Evolutionary conservation across 2,797 vertebrate genomes (phyloP), one percentile per base, ranked within the genome.

Genomic region (Champsocephalus esox): DNA sequence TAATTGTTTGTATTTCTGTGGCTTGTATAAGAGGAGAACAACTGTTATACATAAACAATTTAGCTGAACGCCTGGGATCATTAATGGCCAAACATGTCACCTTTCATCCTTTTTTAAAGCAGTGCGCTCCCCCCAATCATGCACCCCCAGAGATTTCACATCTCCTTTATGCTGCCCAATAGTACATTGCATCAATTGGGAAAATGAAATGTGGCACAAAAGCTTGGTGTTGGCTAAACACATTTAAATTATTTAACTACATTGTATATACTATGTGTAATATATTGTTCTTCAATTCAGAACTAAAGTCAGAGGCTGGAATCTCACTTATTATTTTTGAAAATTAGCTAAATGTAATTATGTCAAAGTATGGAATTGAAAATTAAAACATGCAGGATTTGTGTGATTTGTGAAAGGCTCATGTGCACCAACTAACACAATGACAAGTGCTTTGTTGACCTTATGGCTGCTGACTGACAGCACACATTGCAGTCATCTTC

Each of bases 401-500:
- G 43, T 59, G 43, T 44, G 48, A 58, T 62, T 17, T 57, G 41
- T 49, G 51, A 57, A 51, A 74, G 12, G 19, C 43, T 24, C 28
- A 13, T 9, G 51, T 58, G 57, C 38, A 61, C 14, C 50, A 62
- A 43, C 51, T 46, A 49, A 69, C 38, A n/a, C 65, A 24, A n/a
- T 58, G 54, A 73, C 34, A 58, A 74, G 48, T 38, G 43, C 10
- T 55, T 65, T 79, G 66, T 55, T 56, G 49, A 63, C 43, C 43
- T 55, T 0, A 4, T 64, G 65, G 43, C 28, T 12, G 16, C 45
- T 57, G 45, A 24, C 46, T 54, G 48, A 48, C 38, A 34, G 17
- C 38, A 70, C 9, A n/a, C 11, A 45, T 54, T 60, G 34, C 64
- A 61, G 16, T 66, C 45, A 62, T 5, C 49, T 45, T 28, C 67